Conservation (phyloP, 1,140 invertebrate genomes). For the Lepidurus arcticus region DNA sequence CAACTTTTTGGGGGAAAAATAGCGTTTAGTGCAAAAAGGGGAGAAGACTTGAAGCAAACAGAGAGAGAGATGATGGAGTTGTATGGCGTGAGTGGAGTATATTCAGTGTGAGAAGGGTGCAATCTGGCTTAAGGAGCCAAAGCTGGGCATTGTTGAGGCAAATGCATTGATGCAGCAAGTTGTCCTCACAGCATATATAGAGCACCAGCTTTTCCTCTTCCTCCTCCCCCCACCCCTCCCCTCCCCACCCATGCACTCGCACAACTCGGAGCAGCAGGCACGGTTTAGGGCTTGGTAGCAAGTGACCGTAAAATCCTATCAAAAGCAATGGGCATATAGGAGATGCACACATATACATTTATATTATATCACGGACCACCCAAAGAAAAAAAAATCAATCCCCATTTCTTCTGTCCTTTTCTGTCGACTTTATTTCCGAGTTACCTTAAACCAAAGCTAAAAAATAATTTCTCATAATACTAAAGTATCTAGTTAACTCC, state of each 20-base stretch:
- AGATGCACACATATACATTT: neutral
- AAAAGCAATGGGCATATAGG: constrained; percentile 1
- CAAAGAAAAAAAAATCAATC: neutral
- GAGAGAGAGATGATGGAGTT: neutral
- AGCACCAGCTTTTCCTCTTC: neutral
- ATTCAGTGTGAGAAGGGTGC: constrained; percentile 17
- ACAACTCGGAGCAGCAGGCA: constrained; percentile 1
- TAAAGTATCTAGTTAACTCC: no score
- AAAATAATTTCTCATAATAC: no score
- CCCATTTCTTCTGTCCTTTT: neutral
- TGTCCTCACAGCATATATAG: neutral
- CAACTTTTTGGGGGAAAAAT: no score
- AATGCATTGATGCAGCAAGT: constrained; percentile 19
- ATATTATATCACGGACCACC: neutral
- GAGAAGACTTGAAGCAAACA: neutral
- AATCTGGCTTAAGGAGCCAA: constrained; percentile 21
- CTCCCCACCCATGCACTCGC: neutral
- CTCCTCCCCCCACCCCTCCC: neutral
- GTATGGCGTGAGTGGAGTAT: neutral
- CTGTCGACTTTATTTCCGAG: neutral
- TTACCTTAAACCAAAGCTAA: no score
- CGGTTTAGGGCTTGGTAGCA: constrained; percentile 17
- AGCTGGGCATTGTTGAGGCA: constrained; percentile 20
- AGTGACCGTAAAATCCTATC: constrained; percentile 21
- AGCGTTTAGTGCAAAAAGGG: neutral